Evolutionary conservation across 2,113 vertebrate species (phyloP).

Genomic region (Gavialis gangeticus): DNA sequence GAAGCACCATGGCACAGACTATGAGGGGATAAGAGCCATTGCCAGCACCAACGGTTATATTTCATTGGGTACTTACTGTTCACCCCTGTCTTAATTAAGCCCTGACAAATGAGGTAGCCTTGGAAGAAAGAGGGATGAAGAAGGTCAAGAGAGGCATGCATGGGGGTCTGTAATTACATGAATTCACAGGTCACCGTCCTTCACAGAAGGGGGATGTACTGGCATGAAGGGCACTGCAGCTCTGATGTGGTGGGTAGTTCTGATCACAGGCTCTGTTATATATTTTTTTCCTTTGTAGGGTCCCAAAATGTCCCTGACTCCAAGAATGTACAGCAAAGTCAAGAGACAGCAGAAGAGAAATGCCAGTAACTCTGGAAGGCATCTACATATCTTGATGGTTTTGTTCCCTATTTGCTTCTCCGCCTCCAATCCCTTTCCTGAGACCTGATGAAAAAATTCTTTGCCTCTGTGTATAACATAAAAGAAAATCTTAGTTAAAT

Average conservation of each 20-base stretch:
- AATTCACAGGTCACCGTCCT: neutral
- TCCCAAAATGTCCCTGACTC: neutral
- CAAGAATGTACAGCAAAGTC: neutral
- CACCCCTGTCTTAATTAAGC: neutral
- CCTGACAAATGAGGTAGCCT: neutral
- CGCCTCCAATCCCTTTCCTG: neutral
- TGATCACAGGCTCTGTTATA: neutral
- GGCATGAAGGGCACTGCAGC: neutral
- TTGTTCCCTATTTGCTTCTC: neutral
- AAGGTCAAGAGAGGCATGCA: neutral
- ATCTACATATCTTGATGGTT: accelerated
- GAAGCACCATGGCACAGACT: too few relatives aligned
- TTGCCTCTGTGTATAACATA: too few relatives aligned
- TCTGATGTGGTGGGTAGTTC: accelerated
- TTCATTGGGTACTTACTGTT: neutral
- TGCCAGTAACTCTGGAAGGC: neutral
- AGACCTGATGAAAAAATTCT: too few relatives aligned
- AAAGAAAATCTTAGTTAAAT: neutral
- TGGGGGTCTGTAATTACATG: neutral
- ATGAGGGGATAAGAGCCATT: too few relatives aligned
- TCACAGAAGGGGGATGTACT: neutral
- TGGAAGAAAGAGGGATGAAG: neutral
- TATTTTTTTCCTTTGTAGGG: neutral
- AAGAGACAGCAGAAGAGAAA: neutral
- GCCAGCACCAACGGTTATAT: neutral